A percentile compares a stretch with the other conserved stretches of the same genome.
Conservation (phyloP, 2,797 vertebrate genomes). For the Microhierax caerulescens region DNA sequence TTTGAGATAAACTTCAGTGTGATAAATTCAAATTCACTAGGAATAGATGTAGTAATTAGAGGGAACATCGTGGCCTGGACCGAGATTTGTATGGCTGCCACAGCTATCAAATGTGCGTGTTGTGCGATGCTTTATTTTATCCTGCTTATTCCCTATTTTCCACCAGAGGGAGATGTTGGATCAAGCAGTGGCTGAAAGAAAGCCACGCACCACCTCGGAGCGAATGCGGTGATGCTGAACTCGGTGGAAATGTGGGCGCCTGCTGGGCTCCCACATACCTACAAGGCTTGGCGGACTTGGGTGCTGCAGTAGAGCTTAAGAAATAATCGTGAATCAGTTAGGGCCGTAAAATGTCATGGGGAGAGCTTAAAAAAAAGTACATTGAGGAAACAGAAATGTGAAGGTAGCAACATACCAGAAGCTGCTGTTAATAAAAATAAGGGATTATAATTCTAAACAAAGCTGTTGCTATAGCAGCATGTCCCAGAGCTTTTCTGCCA, state of each 20-base stretch:
- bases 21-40: neutral
- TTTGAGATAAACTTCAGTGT: neutral
- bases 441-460: neutral
- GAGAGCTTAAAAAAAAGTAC: neutral
- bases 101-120: neutral
- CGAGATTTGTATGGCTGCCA: neutral
- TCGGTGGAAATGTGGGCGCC: neutral
- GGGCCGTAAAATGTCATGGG: neutral
- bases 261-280: neutral
- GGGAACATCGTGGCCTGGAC: neutral
- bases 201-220: neutral
- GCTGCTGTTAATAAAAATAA: neutral
- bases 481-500: neutral
- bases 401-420: neutral
- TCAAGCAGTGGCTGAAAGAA: neutral
- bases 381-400: neutral
- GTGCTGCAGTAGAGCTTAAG: neutral
- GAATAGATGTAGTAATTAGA: neutral
- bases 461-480: neutral
- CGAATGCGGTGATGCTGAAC: neutral
- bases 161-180: conserved; percentile 73
- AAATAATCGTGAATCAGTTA: neutral
- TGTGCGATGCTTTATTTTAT: neutral
- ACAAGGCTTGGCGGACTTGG: neutral
- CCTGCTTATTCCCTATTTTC: neutral